Percentiles rank a stretch among this genome's conserved stretches.
These are phyloP conservation scores for Cephalopholis sonnerati DNA, from an alignment of 2,113 vertebrate species.

Conservation along the genomic window DNA sequence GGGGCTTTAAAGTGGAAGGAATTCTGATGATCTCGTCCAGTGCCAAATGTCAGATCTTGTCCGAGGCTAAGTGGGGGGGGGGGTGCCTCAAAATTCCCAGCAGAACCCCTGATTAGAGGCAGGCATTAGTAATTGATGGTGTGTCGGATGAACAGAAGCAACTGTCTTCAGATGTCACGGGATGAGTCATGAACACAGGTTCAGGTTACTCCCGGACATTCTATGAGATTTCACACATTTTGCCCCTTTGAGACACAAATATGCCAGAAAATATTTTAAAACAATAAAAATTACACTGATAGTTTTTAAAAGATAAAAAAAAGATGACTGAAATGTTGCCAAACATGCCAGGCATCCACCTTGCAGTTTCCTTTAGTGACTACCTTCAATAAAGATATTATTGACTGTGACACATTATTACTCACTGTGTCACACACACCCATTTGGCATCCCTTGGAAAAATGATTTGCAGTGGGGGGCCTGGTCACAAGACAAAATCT, in stretches of 20 bases:
- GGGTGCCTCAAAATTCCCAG: constrained; percentile 28
- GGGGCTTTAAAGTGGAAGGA: constrained; percentile 60
- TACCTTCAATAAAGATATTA: constrained; percentile 75
- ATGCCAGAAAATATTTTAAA: constrained; percentile 3
- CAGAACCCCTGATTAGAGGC: constrained; percentile 50
- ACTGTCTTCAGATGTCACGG: constrained; percentile 51
- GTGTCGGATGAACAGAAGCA: constrained; percentile 66
- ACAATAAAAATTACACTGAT: neutral
- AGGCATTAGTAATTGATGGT: constrained; percentile 59
- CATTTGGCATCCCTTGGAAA: constrained; percentile 70
- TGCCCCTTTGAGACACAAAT: neutral
- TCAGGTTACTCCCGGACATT: constrained; percentile 39
- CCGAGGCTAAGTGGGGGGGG: no score
- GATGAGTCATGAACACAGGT: constrained; percentile 49
- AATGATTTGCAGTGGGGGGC: constrained; percentile 63
- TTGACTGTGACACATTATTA: constrained; percentile 74
- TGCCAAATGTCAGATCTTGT: constrained; percentile 57
- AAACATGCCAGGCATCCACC: constrained; percentile 25
- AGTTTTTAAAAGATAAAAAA: neutral
- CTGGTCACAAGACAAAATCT: constrained; percentile 83
- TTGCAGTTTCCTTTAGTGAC: constrained; percentile 42
- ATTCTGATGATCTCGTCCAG: constrained; percentile 40
- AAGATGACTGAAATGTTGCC: neutral
- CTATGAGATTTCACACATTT: constrained; percentile 9
- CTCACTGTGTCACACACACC: constrained; percentile 73